Percentiles rank a stretch among this genome's conserved stretches.
These are phyloP conservation scores for Dipodomys spectabilis DNA, from an alignment of 2,113 vertebrate species.

Conservation along the genomic window DNA sequence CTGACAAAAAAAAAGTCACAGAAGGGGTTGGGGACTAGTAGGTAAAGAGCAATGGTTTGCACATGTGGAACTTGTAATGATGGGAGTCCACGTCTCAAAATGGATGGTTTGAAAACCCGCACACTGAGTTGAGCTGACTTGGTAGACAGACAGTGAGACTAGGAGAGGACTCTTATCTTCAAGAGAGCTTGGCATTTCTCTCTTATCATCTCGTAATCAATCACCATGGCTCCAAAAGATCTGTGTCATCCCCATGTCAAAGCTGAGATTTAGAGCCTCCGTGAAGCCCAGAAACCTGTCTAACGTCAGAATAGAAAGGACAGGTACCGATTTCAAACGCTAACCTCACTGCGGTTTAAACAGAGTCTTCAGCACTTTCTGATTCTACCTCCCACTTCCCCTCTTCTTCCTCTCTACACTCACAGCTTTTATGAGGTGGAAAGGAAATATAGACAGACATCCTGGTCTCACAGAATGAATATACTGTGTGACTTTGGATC, in stretches of 20 bases:
- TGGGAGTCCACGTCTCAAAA: neutral
- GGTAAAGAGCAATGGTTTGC: neutral
- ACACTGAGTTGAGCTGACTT: neutral
- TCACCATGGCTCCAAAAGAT: too few relatives aligned
- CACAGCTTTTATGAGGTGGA: neutral
- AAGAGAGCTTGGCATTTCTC: neutral
- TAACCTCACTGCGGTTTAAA: neutral
- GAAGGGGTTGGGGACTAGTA: neutral
- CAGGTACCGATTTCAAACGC: neutral
- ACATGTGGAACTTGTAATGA: neutral
- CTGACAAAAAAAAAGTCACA: neutral
- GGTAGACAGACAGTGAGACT: neutral
- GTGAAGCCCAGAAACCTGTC: neutral
- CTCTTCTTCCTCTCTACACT: neutral
- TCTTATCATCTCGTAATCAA: neutral
- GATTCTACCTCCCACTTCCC: neutral
- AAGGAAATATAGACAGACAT: neutral
- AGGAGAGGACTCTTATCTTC: neutral
- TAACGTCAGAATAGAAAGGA: neutral
- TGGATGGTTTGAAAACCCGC: neutral
- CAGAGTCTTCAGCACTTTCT: neutral
- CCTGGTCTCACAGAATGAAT: neutral
- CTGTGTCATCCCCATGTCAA: neutral
- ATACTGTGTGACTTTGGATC: neutral
- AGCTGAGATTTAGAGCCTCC: slow-evolving; percentile 12